A percentile compares a stretch with the other conserved stretches of the same genome.
Conservation (phyloP, 1,140 invertebrate species). For the Drepana arcuata region DNA sequence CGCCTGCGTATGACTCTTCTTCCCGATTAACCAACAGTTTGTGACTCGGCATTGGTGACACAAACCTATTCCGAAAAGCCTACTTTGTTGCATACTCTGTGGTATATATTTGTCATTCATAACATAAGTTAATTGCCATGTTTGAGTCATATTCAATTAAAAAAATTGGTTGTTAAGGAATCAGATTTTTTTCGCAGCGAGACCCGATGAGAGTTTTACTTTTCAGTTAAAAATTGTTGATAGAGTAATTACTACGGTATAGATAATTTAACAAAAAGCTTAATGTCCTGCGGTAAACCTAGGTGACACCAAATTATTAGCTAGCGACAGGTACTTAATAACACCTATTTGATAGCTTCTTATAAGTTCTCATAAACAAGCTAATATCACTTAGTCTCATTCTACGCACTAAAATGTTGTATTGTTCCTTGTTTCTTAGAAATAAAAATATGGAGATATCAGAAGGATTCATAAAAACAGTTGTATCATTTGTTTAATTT, state of each 20-base stretch:
- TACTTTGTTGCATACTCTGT: background rate
- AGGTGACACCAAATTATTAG: too few relatives aligned
- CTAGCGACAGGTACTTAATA: too few relatives aligned
- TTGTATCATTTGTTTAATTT: slow-evolving; percentile 23
- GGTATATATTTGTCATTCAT: background rate
- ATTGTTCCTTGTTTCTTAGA: slow-evolving; percentile 16
- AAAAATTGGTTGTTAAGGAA: background rate
- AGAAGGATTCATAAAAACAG: slow-evolving; percentile 7
- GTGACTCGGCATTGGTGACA: background rate
- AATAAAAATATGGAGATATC: slow-evolving; percentile 6
- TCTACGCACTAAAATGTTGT: too few relatives aligned
- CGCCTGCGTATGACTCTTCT: background rate
- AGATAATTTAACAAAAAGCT: too few relatives aligned
- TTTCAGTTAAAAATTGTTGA: background rate
- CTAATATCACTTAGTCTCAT: too few relatives aligned
- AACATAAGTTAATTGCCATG: too few relatives aligned
- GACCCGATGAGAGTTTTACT: background rate
- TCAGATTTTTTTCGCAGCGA: background rate
- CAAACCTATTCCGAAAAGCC: background rate
- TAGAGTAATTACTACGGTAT: background rate
- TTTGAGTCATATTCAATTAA: background rate
- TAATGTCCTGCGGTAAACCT: too few relatives aligned
- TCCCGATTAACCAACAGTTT: background rate
- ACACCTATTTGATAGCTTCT: background rate
- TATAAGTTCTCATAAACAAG: background rate